A percentile compares a stretch with the other conserved stretches of the same genome.
These are phyloP conservation scores for Andricus curvator DNA, from an alignment of 2,888 invertebrate genomes.

Conservation along the genomic window DNA sequence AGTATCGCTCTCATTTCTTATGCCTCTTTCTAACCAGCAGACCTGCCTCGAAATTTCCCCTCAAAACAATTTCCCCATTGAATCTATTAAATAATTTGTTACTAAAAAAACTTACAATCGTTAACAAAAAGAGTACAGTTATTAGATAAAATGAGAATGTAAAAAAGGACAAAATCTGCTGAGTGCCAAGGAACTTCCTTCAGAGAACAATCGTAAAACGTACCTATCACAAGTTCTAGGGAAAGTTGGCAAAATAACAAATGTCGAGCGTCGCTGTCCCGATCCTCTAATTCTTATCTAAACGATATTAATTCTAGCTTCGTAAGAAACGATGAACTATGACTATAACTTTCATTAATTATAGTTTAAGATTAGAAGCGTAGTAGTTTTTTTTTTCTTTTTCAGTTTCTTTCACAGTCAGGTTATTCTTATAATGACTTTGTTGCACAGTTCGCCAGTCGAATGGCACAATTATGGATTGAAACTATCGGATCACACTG, in stretches of 20 bases:
- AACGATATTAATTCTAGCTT: constrained; percentile 70
- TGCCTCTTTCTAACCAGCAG: constrained; percentile 4
- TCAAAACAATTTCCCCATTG: not conserved
- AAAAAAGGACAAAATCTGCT: constrained; percentile 18
- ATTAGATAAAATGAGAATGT: not conserved
- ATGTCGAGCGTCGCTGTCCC: constrained; percentile 25
- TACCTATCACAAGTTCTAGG: constrained; percentile 38
- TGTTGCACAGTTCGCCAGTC: constrained; percentile 54
- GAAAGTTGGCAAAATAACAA: constrained; percentile 40
- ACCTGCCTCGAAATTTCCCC: not conserved
- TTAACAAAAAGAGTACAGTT: not conserved
- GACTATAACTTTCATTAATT: constrained; percentile 72
- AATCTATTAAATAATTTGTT: not conserved
- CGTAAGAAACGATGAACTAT: constrained; percentile 70
- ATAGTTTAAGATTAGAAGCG: constrained; percentile 75
- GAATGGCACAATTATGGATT: constrained; percentile 42
- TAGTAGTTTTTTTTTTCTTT: constrained; percentile 66
- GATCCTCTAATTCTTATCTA: constrained; percentile 62
- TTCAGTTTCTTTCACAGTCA: constrained; percentile 66
- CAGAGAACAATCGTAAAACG: constrained; percentile 33
- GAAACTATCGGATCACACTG: constrained; percentile 38
- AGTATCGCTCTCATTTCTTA: constrained; percentile 21
- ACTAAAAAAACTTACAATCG: not conserved
- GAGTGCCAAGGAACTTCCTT: constrained; percentile 30
- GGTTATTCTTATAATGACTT: constrained; percentile 65